Percentiles rank a stretch among this genome's conserved stretches.
phyloP scores from a whole-genome alignment of 2,797 vertebrate genomes.

The Pachyuromys duprasi region DNA sequence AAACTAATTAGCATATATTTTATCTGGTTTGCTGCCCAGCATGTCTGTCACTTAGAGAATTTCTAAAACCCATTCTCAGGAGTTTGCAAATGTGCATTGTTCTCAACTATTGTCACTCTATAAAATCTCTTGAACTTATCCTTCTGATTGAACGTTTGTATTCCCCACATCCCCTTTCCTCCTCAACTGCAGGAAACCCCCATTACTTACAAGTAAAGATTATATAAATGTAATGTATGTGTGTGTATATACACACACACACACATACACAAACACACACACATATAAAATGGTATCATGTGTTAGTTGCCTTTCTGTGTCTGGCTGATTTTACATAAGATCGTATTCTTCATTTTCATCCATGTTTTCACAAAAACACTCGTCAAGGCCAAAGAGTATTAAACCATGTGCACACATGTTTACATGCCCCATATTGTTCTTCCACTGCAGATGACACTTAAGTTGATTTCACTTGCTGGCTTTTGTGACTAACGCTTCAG shows the following conservation, averaged over 20 bases:
- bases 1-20: not conserved
- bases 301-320: not conserved
- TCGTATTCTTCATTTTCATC: not conserved
- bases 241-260: too few species aligned
- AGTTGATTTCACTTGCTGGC: not conserved
- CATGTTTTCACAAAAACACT: not conserved
- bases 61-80: not conserved
- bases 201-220: not conserved
- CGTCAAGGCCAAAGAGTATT: not conserved
- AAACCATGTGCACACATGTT: too few species aligned
- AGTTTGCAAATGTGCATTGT: not conserved
- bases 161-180: not conserved
- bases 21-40: not conserved
- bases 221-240: too few species aligned
- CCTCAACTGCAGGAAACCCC: not conserved
- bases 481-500: not conserved
- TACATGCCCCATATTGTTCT: not conserved
- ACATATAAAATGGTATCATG: not conserved
- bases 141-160: not conserved
- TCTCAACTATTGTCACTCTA: not conserved
- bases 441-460: not conserved
- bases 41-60: not conserved
- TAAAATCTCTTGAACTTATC: not conserved
- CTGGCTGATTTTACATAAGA: not conserved
- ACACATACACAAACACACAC: too few species aligned